Evolutionary conservation across 2,797 vertebrate species (phyloP).

Genomic region (Sylvilagus floridanus): DNA sequence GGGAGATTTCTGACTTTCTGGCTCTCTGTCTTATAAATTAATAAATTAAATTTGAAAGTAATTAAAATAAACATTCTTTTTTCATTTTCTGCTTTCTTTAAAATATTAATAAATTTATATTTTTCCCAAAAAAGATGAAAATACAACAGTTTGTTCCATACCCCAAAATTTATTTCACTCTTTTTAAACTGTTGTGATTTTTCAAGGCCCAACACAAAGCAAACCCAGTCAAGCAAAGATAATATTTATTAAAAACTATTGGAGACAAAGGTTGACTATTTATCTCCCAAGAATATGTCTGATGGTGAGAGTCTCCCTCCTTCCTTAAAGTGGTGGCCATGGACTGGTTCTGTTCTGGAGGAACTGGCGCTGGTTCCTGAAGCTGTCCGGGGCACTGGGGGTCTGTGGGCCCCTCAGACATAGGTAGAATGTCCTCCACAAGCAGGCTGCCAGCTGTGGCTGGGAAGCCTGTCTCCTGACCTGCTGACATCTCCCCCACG

Average conservation of each 20-base stretch:
- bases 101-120: background rate
- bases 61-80: background rate
- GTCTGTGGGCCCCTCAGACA: too few species aligned
- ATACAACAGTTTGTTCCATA: background rate
- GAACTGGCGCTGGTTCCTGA: background rate
- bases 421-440: too few species aligned
- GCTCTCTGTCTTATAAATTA: too few species aligned
- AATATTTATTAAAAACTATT: conserved; percentile 18
- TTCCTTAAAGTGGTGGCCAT: background rate
- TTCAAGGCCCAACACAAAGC: background rate
- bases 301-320: background rate
- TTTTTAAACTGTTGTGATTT: background rate
- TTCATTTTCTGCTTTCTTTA: background rate
- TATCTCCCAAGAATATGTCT: background rate
- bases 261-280: background rate
- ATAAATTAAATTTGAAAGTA: too few species aligned
- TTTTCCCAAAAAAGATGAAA: background rate
- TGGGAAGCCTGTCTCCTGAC: too few species aligned
- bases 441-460: too few species aligned
- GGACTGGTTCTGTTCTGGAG: background rate
- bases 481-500: too few species aligned
- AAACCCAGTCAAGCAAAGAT: conserved; percentile 28
- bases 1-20: too few species aligned
- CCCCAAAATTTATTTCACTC: background rate
- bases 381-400: too few species aligned